A percentile compares a stretch with the other conserved stretches of the same genome.
Conservation (phyloP, 2,888 invertebrate genomes). For the Synergus japonicus region DNA sequence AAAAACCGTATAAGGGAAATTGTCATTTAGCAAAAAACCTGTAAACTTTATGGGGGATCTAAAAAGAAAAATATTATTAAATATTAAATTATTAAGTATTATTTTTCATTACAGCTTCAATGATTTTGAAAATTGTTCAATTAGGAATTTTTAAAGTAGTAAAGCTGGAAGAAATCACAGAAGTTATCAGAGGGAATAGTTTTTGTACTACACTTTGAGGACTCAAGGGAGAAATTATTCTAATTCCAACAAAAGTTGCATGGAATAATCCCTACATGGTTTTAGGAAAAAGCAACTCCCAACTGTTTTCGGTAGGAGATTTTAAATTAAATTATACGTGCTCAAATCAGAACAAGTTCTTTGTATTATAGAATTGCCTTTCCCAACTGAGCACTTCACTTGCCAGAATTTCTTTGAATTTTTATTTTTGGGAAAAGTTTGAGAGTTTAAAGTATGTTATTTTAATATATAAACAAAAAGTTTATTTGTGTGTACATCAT, state of each 20-base stretch:
- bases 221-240: slow-evolving; percentile 3
- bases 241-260: background rate
- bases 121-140: no score
- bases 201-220: background rate
- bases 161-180: background rate
- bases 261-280: background rate
- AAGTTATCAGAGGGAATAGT: background rate
- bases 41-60: no score
- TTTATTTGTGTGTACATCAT: no score
- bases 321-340: slow-evolving; percentile 9
- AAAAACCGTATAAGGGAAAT: no score
- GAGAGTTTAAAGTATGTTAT: background rate
- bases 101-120: no score
- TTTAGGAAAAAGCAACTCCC: background rate
- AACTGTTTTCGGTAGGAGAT: background rate
- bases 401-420: background rate
- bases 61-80: no score
- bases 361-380: background rate
- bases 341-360: background rate
- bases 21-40: no score
- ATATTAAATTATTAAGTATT: no score
- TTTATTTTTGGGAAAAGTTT: background rate
- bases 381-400: background rate
- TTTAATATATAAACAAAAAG: background rate
- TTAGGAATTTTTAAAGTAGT: no score